A percentile compares a stretch with the other conserved stretches of the same genome.
phyloP scores from a whole-genome alignment of 2,113 vertebrate genomes.

The Muntiacus muntjak region DNA sequence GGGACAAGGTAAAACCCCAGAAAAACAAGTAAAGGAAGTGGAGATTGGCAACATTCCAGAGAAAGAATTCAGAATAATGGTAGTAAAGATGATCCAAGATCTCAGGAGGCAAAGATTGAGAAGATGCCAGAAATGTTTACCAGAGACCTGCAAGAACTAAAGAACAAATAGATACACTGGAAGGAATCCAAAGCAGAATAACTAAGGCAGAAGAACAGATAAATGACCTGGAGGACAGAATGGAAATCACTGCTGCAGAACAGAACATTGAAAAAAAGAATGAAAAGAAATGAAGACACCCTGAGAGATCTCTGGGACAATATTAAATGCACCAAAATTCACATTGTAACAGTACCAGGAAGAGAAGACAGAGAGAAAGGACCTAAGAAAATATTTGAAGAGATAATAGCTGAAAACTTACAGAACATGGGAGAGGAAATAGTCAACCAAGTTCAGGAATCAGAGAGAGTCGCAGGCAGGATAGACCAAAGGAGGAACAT shows the following conservation, averaged over 20 bases:
- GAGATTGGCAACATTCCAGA: not conserved
- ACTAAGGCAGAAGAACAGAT: not conserved
- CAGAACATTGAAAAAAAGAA: rapidly evolving
- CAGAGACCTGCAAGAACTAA: not conserved
- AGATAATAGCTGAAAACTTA: not conserved
- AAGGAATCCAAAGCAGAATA: not conserved
- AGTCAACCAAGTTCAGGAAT: not conserved
- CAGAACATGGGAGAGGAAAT: not conserved
- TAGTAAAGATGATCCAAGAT: not conserved
- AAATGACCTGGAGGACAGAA: not conserved
- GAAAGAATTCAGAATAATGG: not conserved
- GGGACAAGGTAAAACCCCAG: not conserved
- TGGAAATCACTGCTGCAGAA: not conserved
- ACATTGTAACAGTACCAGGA: not conserved
- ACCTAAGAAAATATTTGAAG: not conserved
- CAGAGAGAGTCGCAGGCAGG: not conserved
- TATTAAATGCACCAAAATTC: not conserved
- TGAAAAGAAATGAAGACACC: not conserved
- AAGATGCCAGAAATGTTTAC: not conserved
- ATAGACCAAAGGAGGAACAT: not conserved
- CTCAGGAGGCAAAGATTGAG: not conserved
- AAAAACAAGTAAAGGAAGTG: not conserved
- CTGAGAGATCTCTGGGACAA: not conserved
- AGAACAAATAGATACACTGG: not conserved
- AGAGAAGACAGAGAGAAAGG: not conserved